Conservation (phyloP, 2,113 vertebrate genomes). For the Petromus typicus region DNA sequence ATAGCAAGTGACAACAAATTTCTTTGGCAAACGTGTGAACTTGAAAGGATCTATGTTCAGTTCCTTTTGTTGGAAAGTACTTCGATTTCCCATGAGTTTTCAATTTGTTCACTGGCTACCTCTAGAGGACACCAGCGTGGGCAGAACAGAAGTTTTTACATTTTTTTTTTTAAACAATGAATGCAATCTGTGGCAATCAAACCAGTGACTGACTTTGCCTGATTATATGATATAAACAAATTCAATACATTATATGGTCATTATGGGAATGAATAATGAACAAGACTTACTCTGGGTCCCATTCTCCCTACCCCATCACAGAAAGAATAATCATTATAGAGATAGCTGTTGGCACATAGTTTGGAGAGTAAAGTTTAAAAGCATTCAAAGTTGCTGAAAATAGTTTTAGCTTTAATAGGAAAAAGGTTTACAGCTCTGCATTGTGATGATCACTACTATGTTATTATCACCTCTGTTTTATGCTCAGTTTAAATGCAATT, state of each 20-base stretch:
- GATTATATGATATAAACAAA: slow-evolving; percentile 80
- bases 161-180: slow-evolving; percentile 55
- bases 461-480: slow-evolving; percentile 78
- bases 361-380: slow-evolving; percentile 79
- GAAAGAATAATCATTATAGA: slow-evolving; percentile 73
- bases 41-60: slow-evolving; percentile 67
- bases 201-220: slow-evolving; percentile 77
- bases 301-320: slow-evolving; percentile 44
- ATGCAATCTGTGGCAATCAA: slow-evolving; percentile 75
- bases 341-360: slow-evolving; percentile 65
- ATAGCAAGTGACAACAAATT: slow-evolving; percentile 79
- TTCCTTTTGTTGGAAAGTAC: slow-evolving; percentile 72
- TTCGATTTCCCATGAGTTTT: slow-evolving; percentile 59
- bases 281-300: slow-evolving; percentile 33
- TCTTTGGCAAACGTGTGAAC: slow-evolving; percentile 71
- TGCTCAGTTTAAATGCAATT: background rate
- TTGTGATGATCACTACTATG: slow-evolving; percentile 55
- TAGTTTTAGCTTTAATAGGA: slow-evolving; percentile 63
- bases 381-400: slow-evolving; percentile 39
- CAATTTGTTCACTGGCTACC: slow-evolving; percentile 54
- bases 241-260: slow-evolving; percentile 82
- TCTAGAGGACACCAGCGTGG: slow-evolving; percentile 47
- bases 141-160: background rate
- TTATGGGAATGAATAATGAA: slow-evolving; percentile 84
- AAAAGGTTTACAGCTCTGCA: slow-evolving; percentile 66